A percentile compares a stretch with the other conserved stretches of the same genome.
Conservation (phyloP, 2,797 vertebrate genomes). For the Lithobates sylvaticus region DNA sequence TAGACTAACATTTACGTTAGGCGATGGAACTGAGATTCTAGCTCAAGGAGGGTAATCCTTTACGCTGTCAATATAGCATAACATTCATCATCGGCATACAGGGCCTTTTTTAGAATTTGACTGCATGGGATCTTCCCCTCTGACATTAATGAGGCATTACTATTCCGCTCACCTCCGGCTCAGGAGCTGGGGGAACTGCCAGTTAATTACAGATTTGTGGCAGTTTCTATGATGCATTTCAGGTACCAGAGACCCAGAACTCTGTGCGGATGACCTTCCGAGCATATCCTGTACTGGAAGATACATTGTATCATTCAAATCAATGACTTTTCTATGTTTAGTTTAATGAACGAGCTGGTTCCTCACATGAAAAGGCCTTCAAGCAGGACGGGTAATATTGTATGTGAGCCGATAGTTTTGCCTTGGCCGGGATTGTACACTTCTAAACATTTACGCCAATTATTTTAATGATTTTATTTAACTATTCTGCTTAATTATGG, state of each 20-base stretch:
- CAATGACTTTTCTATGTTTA: conserved; percentile 6
- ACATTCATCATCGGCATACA: conserved; percentile 59
- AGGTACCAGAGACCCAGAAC: conserved; percentile 52
- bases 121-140: conserved; percentile 53
- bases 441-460: too few relatives aligned
- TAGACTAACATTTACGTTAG: conserved; percentile 60
- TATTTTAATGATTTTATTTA: too few relatives aligned
- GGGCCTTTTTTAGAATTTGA: conserved; percentile 60
- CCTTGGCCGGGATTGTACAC: not conserved
- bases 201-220: conserved; percentile 61
- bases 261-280: conserved; percentile 49
- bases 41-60: conserved; percentile 59
- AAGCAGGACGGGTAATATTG: not conserved
- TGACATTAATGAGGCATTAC: conserved; percentile 62
- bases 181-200: conserved; percentile 56
- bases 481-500: too few relatives aligned
- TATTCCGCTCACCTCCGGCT: conserved; percentile 56
- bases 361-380: conserved; percentile 10
- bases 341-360: conserved; percentile 30
- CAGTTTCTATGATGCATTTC: conserved; percentile 61
- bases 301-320: conserved; percentile 46
- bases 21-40: conserved; percentile 33
- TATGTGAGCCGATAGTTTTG: not conserved
- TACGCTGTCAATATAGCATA: conserved; percentile 58
- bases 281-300: conserved; percentile 18